Percentiles rank a stretch among this genome's conserved stretches.
These are phyloP conservation scores for Tetragnatha versicolor DNA, from an alignment of 1,140 invertebrate species.

Conservation along the genomic window DNA sequence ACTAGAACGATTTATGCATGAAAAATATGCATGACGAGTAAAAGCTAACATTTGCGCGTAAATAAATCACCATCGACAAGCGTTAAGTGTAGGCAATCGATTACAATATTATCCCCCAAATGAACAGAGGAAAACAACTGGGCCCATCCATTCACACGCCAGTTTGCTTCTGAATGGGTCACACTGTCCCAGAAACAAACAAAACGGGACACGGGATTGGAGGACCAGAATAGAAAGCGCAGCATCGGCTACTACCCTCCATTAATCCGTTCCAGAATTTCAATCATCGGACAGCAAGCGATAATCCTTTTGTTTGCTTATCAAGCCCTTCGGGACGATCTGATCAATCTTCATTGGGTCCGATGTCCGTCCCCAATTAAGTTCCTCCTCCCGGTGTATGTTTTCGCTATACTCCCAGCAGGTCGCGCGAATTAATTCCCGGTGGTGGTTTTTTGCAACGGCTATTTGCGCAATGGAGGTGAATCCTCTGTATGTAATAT, in stretches of 20 bases:
- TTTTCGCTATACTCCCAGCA: not conserved
- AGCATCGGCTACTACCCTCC: not conserved
- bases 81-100: too few relatives aligned
- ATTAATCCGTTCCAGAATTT: constrained; percentile 42
- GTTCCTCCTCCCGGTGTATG: not conserved
- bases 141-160: not conserved
- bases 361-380: constrained; percentile 38
- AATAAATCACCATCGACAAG: too few relatives aligned
- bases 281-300: constrained; percentile 12
- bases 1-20: too few relatives aligned
- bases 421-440: constrained; percentile 17
- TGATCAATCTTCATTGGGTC: constrained; percentile 32
- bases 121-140: too few relatives aligned
- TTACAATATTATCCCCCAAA: too few relatives aligned
- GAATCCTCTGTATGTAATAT: too few relatives aligned
- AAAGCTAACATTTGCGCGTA: too few relatives aligned
- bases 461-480: not conserved
- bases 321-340: not conserved
- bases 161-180: not conserved
- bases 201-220: not conserved
- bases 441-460: not conserved
- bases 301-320: constrained; percentile 43
- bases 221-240: not conserved
- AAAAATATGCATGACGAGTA: too few relatives aligned
- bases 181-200: constrained; percentile 18